These are phyloP conservation scores for Conus betulinus DNA, from an alignment of 1,140 invertebrate species.

Conservation along the genomic window DNA sequence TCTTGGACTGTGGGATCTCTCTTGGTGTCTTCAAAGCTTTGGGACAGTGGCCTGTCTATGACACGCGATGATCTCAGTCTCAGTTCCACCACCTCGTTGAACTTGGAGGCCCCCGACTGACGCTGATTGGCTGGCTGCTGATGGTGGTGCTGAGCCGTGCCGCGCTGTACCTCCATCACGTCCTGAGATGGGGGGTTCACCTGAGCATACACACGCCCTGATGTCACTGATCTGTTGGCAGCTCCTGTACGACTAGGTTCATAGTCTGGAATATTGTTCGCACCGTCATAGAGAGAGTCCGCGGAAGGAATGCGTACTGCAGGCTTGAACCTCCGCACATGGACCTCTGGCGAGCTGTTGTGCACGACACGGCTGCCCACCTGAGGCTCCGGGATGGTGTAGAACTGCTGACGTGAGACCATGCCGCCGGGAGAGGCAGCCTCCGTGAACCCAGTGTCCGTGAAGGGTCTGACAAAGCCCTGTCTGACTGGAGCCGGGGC, in stretches of 20 bases:
- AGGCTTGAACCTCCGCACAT: constrained; percentile 22
- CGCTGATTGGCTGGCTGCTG: not conserved
- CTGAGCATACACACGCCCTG: constrained; percentile 19
- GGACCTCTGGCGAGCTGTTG: constrained; percentile 47
- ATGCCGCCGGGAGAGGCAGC: not conserved
- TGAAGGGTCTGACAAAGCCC: constrained; percentile 18
- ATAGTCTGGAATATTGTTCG: not conserved
- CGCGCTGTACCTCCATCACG: constrained; percentile 32
- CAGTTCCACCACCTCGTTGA: constrained; percentile 46
- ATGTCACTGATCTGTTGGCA: not conserved
- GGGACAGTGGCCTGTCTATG: constrained; percentile 28
- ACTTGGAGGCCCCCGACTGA: constrained; percentile 19
- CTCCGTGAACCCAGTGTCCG: not conserved
- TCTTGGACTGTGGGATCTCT: not conserved
- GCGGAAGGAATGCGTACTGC: constrained; percentile 44
- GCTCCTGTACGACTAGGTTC: not conserved
- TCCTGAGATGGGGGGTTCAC: constrained; percentile 31
- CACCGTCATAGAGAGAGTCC: constrained; percentile 40
- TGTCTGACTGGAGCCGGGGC: constrained; percentile 5
- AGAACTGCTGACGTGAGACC: constrained; percentile 31
- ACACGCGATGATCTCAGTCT: constrained; percentile 33
- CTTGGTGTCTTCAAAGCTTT: not conserved
- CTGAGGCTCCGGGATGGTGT: constrained; percentile 39
- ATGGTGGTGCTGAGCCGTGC: constrained; percentile 33
- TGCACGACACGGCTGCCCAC: constrained; percentile 25